Percentiles rank a stretch among this genome's conserved stretches.
Evolutionary conservation across 1,140 invertebrate species (phyloP).

Genomic region (Listronotus oregonensis): DNA sequence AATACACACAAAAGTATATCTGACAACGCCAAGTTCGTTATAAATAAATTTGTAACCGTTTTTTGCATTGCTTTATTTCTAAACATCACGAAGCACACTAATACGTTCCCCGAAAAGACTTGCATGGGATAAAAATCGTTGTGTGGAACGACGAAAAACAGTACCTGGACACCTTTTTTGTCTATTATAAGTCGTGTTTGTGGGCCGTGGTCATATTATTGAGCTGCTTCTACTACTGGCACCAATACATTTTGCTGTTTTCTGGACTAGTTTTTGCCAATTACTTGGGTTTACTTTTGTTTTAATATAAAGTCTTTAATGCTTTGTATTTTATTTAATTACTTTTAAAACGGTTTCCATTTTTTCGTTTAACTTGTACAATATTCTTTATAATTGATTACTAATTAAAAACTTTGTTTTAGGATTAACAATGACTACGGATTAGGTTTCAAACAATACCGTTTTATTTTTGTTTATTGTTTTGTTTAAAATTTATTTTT

Average conservation of each 20-base stretch:
- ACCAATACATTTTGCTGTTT: constrained; percentile 32
- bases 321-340: too few species aligned
- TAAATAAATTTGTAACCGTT: constrained; percentile 98
- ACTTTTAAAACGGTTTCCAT: too few species aligned
- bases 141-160: constrained; percentile 85
- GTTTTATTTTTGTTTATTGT: too few species aligned
- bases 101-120: constrained; percentile 90
- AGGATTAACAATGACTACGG: too few species aligned
- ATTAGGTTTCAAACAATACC: too few species aligned
- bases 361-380: too few species aligned
- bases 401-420: too few species aligned
- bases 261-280: too few species aligned
- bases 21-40: constrained; percentile 92
- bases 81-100: constrained; percentile 92
- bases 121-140: constrained; percentile 82
- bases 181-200: constrained; percentile 64
- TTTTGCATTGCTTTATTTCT: constrained; percentile 93
- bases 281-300: too few species aligned
- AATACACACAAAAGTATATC: constrained; percentile 92
- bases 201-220: constrained; percentile 27
- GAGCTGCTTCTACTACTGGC: constrained; percentile 28
- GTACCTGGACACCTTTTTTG: constrained; percentile 69
- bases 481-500: too few species aligned
- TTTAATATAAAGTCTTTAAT: too few species aligned
- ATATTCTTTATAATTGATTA: too few species aligned